These are phyloP conservation scores for Microctenopoma lineatum DNA, from an alignment of 2,797 vertebrate species.

Conservation along the genomic window DNA sequence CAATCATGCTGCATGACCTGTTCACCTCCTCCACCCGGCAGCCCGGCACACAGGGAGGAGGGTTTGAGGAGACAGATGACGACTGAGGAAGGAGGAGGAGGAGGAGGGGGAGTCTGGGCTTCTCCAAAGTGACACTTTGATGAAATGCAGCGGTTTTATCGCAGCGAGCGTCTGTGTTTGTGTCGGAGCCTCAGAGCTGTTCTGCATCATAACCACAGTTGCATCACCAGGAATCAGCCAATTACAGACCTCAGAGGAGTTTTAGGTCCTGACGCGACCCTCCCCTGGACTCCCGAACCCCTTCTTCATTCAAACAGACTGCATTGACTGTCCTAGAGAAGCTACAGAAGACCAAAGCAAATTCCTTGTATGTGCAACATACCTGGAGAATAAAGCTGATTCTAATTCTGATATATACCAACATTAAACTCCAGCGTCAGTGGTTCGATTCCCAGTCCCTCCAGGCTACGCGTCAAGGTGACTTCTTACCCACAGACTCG, in stretches of 20 bases:
- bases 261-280: not conserved
- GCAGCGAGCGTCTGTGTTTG: not conserved
- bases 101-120: not conserved
- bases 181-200: constrained; percentile 11
- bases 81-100: not conserved
- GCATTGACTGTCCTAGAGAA: too few species aligned
- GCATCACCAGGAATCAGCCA: not conserved
- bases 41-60: constrained; percentile 1
- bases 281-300: not conserved
- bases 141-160: constrained; percentile 55
- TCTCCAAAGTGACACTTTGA: constrained; percentile 42
- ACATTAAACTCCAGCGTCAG: too few species aligned
- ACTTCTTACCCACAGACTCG: too few species aligned
- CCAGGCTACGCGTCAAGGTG: too few species aligned
- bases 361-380: too few species aligned
- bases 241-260: not conserved
- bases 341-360: too few species aligned
- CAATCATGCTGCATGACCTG: constrained; percentile 54
- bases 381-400: too few species aligned
- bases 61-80: constrained; percentile 4
- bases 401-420: too few species aligned
- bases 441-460: too few species aligned
- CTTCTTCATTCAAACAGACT: too few species aligned
- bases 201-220: constrained; percentile 34
- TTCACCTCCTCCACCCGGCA: constrained; percentile 26